A percentile compares a stretch with the other conserved stretches of the same genome.
Conservation (phyloP, 2,113 vertebrate genomes). For the Hemibagrus wyckioides region DNA sequence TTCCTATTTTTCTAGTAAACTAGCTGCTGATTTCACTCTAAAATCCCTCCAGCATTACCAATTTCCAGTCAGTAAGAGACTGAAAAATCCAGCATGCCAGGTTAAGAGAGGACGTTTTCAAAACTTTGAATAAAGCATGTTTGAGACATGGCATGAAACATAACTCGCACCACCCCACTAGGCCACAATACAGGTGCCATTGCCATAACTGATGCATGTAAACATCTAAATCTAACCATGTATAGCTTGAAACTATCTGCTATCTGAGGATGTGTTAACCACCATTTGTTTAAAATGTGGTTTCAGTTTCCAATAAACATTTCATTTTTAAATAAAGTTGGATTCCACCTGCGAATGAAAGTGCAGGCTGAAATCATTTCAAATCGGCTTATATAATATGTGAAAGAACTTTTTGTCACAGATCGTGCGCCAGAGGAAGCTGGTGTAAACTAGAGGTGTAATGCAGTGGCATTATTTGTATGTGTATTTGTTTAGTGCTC, state of each 20-base stretch:
- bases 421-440: not conserved
- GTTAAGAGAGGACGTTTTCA: not conserved
- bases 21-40: not conserved
- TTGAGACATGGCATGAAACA: not conserved
- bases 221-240: not conserved
- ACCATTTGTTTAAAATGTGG: constrained; percentile 2
- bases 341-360: not conserved
- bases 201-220: not conserved
- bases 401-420: not conserved
- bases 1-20: not conserved
- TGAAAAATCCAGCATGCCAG: not conserved
- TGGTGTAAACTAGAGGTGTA: not conserved
- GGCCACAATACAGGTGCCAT: not conserved
- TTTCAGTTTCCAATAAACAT: not conserved
- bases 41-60: not conserved
- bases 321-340: not conserved
- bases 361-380: not conserved
- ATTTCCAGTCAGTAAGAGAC: not conserved
- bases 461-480: not conserved
- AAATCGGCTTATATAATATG: not conserved
- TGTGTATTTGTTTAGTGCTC: no score
- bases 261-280: not conserved
- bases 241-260: not conserved
- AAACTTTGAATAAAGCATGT: not conserved
- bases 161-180: not conserved